Conservation (phyloP, 1,140 invertebrate genomes). For the Conus betulinus region DNA sequence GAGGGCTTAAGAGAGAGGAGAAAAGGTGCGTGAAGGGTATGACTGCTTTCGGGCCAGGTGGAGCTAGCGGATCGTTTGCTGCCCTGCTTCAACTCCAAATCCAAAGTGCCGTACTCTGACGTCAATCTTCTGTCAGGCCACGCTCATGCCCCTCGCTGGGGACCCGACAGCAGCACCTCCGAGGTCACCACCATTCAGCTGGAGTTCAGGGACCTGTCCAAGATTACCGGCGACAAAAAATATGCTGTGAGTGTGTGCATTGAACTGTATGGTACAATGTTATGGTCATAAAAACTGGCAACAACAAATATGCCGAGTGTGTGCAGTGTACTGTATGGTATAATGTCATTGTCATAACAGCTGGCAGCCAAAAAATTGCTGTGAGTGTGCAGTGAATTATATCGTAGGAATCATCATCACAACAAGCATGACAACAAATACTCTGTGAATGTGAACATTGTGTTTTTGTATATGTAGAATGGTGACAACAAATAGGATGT, state of each 20-base stretch:
- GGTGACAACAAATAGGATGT: too few species aligned
- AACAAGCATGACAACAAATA: too few species aligned
- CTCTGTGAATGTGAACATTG: too few species aligned
- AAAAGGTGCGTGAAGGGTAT: neutral
- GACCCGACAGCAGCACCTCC: constrained; percentile 84
- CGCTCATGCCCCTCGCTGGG: constrained; percentile 82
- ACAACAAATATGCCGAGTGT: neutral
- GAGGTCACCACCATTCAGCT: constrained; percentile 85
- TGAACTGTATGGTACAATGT: neutral
- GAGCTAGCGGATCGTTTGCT: constrained; percentile 94
- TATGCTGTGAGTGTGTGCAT: constrained; percentile 85
- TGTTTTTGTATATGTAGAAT: too few species aligned
- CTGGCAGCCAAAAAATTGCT: neutral
- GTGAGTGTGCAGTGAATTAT: neutral
- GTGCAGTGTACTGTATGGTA: neutral
- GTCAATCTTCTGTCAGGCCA: constrained; percentile 90
- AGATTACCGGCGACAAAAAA: constrained; percentile 93
- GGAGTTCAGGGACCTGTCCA: constrained; percentile 96
- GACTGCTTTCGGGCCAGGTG: constrained; percentile 65
- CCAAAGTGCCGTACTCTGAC: constrained; percentile 96
- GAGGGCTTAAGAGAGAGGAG: neutral
- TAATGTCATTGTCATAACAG: neutral
- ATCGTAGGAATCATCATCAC: too few species aligned
- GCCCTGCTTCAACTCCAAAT: constrained; percentile 97
- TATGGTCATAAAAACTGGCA: neutral